Base-by-base conservation (phyloP, 2,888 invertebrate genomes). In the Camponotus fellah region DNA sequence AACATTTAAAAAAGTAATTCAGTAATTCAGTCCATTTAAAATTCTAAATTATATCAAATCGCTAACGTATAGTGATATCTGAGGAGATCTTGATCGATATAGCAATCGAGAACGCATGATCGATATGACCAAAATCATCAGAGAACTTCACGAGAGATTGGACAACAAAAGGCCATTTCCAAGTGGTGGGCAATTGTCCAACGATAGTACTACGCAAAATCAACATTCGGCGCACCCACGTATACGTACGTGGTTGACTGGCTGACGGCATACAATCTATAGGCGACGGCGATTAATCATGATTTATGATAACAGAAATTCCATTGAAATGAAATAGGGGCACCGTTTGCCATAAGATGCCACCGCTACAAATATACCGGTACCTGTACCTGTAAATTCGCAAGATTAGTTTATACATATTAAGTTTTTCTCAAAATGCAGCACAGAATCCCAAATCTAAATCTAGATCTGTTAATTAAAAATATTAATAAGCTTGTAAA, bases 281-380 rank as follows among this genome's bases (percentile, higher is more conserved):
- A 68, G 65, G 69, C 75, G 79, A 72, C 69, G 85, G 74, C 87
- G 86, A 89, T 91, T 87, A 91, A 91, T 91, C 89, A 84, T 85
- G 87, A 91, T 91, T 89, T 91, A 91, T 91, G 91, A 89, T 88
- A 89, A 89, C 87, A 84, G 86, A 87, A 89, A 86, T 85, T 88
- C 87, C 91, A 88, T 89, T 90, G 88, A 88, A 88, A 91, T 91
- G 89, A 90, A 91, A 91, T 91, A 91, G 86, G 84, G 84, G 74
- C 80, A 84, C 80, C 87, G 85, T 91, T 86, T 84, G 82, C 85
- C 60, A 64, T 84, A 89, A 89, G 89, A 90, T 56, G 84, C 82
- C 77, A 60, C 58, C 43, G 71, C 26, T 84, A 84, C 76, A 72
- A 82, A 68, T 82, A 32, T 82, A 69, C 60, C 32, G 69, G 79